Evolutionary conservation across 2,113 vertebrate genomes (phyloP), one percentile per base, ranked within the genome.

Genomic region (Excalfactoria chinensis): DNA sequence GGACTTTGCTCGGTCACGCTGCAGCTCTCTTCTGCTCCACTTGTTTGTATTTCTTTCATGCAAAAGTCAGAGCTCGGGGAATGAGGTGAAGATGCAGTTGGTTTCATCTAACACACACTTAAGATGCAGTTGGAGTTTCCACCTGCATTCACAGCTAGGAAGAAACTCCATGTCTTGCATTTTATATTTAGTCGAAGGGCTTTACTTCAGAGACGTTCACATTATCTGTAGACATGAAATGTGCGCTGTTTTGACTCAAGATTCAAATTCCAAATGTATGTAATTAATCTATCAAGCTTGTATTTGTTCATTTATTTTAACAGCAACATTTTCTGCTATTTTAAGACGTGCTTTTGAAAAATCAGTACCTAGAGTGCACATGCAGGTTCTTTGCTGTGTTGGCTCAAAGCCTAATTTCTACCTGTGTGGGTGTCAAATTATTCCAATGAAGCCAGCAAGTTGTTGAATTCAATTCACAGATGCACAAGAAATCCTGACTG

Each of bases 361-460:
- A 93, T 92, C 84, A 94, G 46, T 35, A 70, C 35, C 89, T 62
- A 53, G 49, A 88, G 64, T 56, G 88, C 63, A 91, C 1, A 2
- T 82, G 58, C 76, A 71, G 89, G 84, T 77, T 93, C 77, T 76
- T 66, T 44, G 32, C 66, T 67, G 43, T 37, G 66, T 5, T 88
- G 56, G 35, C 28, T 79, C 53, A 84, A 60, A 89, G 28, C 11
- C 30, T 73, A 74, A 88, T 94, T 94, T 84, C 43, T 88, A 79
- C 68, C 49, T 83, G 8, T 66, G 48, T 66, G 84, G 70, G 76
- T 80, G 55, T 89, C 40, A 73, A 77, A 89, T 93, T 87, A 95
- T 88, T 94, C 92, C 77, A 83, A 53, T 86, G 95, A 90, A 89
- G 55, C 35, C 73, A 84, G 26, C 37, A 94, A 88, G 69, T 46